These are phyloP conservation scores for Plagodis pulveraria DNA, from an alignment of 2,888 invertebrate genomes.

Conservation along the genomic window DNA sequence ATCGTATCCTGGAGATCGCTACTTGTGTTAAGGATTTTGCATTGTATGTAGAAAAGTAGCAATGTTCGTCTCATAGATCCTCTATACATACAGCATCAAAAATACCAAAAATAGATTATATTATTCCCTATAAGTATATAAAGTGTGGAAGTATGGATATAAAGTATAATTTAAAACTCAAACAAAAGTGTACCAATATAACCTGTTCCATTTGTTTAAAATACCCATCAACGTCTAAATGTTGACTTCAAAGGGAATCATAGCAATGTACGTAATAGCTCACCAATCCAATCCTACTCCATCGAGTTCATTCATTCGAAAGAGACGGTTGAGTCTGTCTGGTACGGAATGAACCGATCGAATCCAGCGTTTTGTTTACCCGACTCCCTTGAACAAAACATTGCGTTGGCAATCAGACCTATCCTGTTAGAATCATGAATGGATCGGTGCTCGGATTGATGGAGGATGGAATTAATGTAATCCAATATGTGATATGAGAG, in stretches of 20 bases:
- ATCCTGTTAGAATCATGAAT: conserved; percentile 57
- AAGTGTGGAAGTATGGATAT: too few species aligned
- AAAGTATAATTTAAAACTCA: too few species aligned
- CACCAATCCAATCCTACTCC: conserved; percentile 48
- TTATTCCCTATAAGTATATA: too few species aligned
- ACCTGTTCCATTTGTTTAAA: conserved; percentile 7
- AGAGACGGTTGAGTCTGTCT: conserved; percentile 38
- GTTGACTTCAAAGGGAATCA: conserved; percentile 15
- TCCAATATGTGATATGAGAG: conserved; percentile 7
- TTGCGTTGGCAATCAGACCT: conserved; percentile 49
- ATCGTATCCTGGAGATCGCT: too few species aligned
- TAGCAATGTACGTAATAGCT: conserved; percentile 30
- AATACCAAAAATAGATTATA: too few species aligned
- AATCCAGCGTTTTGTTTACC: conserved; percentile 57
- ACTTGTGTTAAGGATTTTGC: too few species aligned
- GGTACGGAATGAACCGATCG: conserved; percentile 61
- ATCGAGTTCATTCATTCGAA: conserved; percentile 56
- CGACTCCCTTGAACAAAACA: conserved; percentile 57
- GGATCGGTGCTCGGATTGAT: conserved; percentile 52
- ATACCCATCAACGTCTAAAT: conserved; percentile 14
- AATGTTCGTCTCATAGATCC: too few species aligned
- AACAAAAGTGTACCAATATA: conserved; percentile 1
- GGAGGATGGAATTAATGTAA: conserved; percentile 35
- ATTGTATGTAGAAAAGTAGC: too few species aligned
- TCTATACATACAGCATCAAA: too few species aligned